Conservation (phyloP, 2,888 invertebrate species). For the Lacanobia oleracea region DNA sequence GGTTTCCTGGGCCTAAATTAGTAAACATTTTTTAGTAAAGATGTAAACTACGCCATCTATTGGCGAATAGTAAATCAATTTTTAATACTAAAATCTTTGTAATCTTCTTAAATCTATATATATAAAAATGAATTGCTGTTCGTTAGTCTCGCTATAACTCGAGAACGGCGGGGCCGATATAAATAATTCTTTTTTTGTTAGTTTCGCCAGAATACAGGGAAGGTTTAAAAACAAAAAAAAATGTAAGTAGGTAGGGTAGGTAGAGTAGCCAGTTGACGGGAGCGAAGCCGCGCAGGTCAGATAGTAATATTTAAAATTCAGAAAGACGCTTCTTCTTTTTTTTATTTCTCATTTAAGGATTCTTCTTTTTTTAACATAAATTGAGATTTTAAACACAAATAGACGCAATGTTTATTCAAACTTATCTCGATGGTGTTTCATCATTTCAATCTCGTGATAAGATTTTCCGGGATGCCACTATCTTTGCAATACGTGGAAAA, state of each 20-base stretch:
- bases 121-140: too few relatives aligned
- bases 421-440: slow-evolving; percentile 37
- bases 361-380: background rate
- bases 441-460: slow-evolving; percentile 39
- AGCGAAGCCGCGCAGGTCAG: too few relatives aligned
- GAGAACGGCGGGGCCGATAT: too few relatives aligned
- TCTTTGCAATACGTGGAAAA: slow-evolving; percentile 38
- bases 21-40: slow-evolving; percentile 22
- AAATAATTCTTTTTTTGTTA: too few relatives aligned
- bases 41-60: slow-evolving; percentile 29
- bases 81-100: background rate
- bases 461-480: slow-evolving; percentile 34
- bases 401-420: background rate
- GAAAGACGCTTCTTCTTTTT: too few relatives aligned
- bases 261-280: too few relatives aligned
- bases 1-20: slow-evolving; percentile 74
- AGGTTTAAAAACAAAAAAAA: too few relatives aligned
- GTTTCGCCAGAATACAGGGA: too few relatives aligned
- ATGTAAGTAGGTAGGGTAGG: too few relatives aligned
- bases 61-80: background rate
- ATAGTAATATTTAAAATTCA: background rate
- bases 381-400: background rate
- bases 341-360: too few relatives aligned
- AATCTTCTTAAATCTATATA: too few relatives aligned
- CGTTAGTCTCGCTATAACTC: too few relatives aligned